phyloP scores from a whole-genome alignment of 1,140 invertebrate species.

The Halesus radiatus region DNA sequence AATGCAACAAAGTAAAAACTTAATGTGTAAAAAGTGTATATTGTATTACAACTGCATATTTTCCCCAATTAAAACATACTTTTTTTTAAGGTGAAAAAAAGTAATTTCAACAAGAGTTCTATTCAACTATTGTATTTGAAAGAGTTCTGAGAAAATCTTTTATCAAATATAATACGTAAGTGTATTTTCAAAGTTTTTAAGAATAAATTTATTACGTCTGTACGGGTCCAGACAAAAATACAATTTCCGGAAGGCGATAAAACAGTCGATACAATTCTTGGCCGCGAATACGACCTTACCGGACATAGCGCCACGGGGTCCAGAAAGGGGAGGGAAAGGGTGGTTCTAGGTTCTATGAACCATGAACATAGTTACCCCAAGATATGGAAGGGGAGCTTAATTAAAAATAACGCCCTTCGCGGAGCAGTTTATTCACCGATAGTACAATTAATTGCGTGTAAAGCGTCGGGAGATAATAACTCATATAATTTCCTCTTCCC shows the following conservation, averaged over 20 bases:
- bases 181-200: background rate
- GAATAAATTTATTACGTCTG: background rate
- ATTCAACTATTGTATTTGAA: too few relatives aligned
- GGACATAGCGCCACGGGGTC: background rate
- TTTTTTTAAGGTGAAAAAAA: too few relatives aligned
- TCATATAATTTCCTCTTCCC: conserved; percentile 18
- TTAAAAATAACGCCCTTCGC: background rate
- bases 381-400: background rate
- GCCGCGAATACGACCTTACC: background rate
- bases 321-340: background rate
- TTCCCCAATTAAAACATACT: too few relatives aligned
- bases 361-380: background rate
- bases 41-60: too few relatives aligned
- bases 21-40: too few relatives aligned
- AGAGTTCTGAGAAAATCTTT: too few relatives aligned
- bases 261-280: background rate
- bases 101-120: too few relatives aligned
- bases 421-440: conserved; percentile 31
- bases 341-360: background rate
- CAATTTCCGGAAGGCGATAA: background rate
- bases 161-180: too few relatives aligned
- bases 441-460: conserved; percentile 37
- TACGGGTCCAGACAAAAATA: background rate
- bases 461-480: conserved; percentile 27
- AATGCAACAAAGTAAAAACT: too few relatives aligned